phyloP scores from a whole-genome alignment of 1,140 invertebrate species.

The Drosophila arawakana region DNA sequence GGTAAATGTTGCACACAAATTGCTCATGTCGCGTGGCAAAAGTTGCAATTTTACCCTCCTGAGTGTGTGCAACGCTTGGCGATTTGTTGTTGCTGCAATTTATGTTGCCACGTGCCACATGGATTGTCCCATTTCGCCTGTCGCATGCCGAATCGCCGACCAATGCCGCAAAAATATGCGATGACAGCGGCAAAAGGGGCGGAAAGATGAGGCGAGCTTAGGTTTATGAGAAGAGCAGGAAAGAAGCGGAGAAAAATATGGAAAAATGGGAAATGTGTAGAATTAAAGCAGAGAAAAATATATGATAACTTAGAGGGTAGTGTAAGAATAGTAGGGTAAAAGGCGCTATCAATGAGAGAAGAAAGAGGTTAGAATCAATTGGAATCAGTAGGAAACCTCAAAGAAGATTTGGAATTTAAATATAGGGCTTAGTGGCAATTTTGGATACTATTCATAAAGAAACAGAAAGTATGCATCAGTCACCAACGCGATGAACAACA shows the following conservation, averaged over 20 bases:
- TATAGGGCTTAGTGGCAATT: too few relatives aligned
- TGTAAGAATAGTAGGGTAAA: too few relatives aligned
- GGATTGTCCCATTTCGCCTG: neutral
- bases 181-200: conserved; percentile 50
- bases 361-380: too few relatives aligned
- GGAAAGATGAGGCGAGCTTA: conserved; percentile 21
- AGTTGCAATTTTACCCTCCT: conserved; percentile 23
- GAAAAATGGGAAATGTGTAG: neutral
- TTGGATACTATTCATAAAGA: too few relatives aligned
- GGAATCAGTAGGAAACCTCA: too few relatives aligned
- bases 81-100: conserved; percentile 50
- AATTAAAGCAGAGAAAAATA: neutral
- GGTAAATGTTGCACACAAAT: conserved; percentile 43
- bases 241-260: neutral
- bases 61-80: conserved; percentile 38
- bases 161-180: conserved; percentile 56
- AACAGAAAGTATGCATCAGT: too few relatives aligned
- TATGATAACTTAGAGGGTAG: too few relatives aligned
- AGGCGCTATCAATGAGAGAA: too few relatives aligned
- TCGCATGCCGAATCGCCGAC: conserved; percentile 58
- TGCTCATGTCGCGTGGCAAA: conserved; percentile 44
- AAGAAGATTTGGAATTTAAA: too few relatives aligned
- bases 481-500: too few relatives aligned
- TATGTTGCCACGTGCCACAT: conserved; percentile 62
- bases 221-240: too few relatives aligned